These are phyloP conservation scores for Salvelinus sp. DNA, from an alignment of 2,113 vertebrate genomes.

Conservation along the genomic window DNA sequence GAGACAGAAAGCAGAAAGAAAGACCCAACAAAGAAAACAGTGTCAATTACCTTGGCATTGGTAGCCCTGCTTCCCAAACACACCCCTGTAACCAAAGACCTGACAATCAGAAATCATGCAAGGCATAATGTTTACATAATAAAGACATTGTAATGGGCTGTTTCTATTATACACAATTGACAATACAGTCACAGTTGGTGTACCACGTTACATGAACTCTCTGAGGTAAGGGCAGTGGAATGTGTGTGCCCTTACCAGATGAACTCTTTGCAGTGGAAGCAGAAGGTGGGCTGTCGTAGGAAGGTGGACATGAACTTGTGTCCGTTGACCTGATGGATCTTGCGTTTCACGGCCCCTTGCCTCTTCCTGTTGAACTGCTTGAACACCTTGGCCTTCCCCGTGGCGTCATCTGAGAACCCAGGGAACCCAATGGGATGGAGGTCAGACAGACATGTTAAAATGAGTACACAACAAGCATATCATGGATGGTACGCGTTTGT, in stretches of 20 bases:
- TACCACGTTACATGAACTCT: background rate
- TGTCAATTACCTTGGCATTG: conserved; percentile 90
- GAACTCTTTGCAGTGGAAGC: conserved; percentile 95
- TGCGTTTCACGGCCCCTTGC: conserved; percentile 86
- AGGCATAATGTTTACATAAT: background rate
- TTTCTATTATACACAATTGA: background rate
- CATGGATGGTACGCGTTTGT: too few relatives aligned
- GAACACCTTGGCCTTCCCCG: conserved; percentile 70
- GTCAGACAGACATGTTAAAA: too few relatives aligned
- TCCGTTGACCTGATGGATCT: conserved; percentile 94
- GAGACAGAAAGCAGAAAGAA: background rate
- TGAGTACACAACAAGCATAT: too few relatives aligned
- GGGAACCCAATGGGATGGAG: background rate
- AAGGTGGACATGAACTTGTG: conserved; percentile 99
- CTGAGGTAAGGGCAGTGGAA: background rate
- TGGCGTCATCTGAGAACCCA: conserved; percentile 56
- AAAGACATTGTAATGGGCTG: background rate
- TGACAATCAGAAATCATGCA: background rate
- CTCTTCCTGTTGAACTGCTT: conserved; percentile 90
- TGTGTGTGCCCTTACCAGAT: background rate
- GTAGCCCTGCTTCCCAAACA: conserved; percentile 97
- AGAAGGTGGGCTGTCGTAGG: conserved; percentile 94
- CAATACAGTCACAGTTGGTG: background rate
- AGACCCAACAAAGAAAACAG: too few relatives aligned
- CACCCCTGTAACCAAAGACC: conserved; percentile 80